These are phyloP conservation scores for Ectobius pallidus DNA, from an alignment of 2,888 invertebrate genomes.

Conservation along the genomic window DNA sequence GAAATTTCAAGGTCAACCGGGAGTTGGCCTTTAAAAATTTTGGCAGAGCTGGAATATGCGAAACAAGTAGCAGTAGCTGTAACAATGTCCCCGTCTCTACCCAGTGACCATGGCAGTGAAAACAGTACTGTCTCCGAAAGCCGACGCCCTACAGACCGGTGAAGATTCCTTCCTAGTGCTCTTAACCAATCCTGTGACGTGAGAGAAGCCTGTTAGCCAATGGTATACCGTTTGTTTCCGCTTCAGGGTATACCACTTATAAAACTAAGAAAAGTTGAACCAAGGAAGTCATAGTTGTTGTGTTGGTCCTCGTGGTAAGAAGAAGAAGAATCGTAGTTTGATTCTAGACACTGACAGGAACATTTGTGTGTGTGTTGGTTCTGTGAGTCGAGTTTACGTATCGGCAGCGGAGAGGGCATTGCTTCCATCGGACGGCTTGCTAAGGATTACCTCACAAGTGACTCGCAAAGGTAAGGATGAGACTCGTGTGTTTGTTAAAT, in stretches of 20 bases:
- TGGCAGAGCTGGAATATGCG: background rate
- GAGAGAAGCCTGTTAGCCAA: slow-evolving; percentile 31
- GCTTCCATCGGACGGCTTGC: too few species aligned
- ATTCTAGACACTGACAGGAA: background rate
- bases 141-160: background rate
- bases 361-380: background rate
- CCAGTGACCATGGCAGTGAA: slow-evolving; percentile 38
- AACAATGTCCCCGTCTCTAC: slow-evolving; percentile 19
- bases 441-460: too few species aligned
- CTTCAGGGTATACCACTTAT: slow-evolving; percentile 33
- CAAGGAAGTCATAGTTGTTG: slow-evolving; percentile 18
- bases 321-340: background rate
- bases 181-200: slow-evolving; percentile 25
- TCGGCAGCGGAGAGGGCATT: too few species aligned
- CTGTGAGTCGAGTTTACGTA: background rate
- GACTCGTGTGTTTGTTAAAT: too few species aligned
- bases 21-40: background rate
- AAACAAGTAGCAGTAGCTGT: background rate
- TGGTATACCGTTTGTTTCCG: slow-evolving; percentile 34
- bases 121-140: slow-evolving; percentile 30
- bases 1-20: background rate
- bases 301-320: background rate
- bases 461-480: too few species aligned
- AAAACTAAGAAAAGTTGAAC: slow-evolving; percentile 33
- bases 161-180: slow-evolving; percentile 15